phyloP scores from a whole-genome alignment of 2,888 invertebrate species.

The Yponomeuta sedellus region DNA sequence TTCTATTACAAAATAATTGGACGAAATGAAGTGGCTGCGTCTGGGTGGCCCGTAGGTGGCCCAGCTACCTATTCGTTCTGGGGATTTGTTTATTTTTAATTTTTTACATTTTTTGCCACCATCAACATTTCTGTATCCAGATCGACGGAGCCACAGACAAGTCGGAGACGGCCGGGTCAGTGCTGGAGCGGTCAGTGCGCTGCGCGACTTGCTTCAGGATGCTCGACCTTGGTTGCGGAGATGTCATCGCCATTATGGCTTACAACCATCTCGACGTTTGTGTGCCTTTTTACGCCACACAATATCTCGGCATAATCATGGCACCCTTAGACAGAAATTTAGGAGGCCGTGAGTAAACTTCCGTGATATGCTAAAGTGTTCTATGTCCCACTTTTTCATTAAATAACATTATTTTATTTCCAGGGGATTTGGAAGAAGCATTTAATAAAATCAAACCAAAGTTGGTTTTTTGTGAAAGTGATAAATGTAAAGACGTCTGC shows the following conservation, averaged over 20 bases:
- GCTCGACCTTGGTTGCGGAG: slow-evolving; percentile 48
- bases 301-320: slow-evolving; percentile 56
- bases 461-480: too few species aligned
- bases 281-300: slow-evolving; percentile 60
- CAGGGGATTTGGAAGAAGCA: too few species aligned
- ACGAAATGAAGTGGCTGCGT: not conserved
- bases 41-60: slow-evolving; percentile 4
- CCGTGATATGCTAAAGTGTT: too few species aligned
- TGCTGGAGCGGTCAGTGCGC: slow-evolving; percentile 48
- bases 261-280: slow-evolving; percentile 56
- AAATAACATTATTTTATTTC: too few species aligned
- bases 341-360: slow-evolving; percentile 13
- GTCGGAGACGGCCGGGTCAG: slow-evolving; percentile 52
- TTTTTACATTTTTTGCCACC: too few species aligned
- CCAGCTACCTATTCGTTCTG: slow-evolving; percentile 11
- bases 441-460: too few species aligned
- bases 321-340: slow-evolving; percentile 17
- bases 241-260: slow-evolving; percentile 62
- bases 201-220: slow-evolving; percentile 54
- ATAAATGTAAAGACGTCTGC: too few species aligned
- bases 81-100: too few species aligned
- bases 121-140: slow-evolving; percentile 36
- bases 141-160: slow-evolving; percentile 59
- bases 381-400: too few species aligned
- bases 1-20: too few species aligned